Percentiles rank a stretch among this genome's conserved stretches.
Conservation (phyloP, 2,797 vertebrate species). For the Neosilurus hyrtlii region DNA sequence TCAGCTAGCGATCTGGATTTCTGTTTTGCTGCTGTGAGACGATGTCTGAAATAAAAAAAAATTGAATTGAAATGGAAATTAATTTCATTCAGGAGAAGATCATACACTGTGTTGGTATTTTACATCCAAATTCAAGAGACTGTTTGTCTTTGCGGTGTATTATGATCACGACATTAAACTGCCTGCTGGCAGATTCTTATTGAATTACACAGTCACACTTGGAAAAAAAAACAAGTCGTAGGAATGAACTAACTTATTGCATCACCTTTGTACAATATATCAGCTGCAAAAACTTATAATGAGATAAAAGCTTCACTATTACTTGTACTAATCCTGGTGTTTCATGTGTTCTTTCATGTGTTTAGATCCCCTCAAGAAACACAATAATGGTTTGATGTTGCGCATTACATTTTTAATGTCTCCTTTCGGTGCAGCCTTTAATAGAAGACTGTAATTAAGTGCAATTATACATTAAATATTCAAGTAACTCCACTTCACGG, state of each 20-base stretch:
- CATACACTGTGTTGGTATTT: background rate
- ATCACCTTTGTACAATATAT: conserved; percentile 18
- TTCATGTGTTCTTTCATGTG: conserved; percentile 4
- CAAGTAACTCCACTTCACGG: conserved; percentile 19
- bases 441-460: conserved; percentile 44
- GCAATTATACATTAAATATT: conserved; percentile 46
- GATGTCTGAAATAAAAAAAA: background rate
- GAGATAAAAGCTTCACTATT: conserved; percentile 26
- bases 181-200: conserved; percentile 7
- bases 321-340: conserved; percentile 15
- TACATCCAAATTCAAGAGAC: background rate
- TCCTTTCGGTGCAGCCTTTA: conserved; percentile 27
- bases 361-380: conserved; percentile 20
- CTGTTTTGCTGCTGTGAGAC: background rate
- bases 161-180: conserved; percentile 5
- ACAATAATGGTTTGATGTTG: conserved; percentile 19
- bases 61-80: background rate
- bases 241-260: conserved; percentile 11
- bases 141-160: conserved; percentile 2
- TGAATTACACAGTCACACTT: conserved; percentile 14
- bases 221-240: background rate
- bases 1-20: background rate
- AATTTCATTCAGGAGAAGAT: conserved; percentile 9
- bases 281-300: conserved; percentile 15
- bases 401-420: conserved; percentile 18